Percentiles rank a stretch among this genome's conserved stretches.
phyloP scores from a whole-genome alignment of 2,797 vertebrate species.

The Peromyscus aztecus region DNA sequence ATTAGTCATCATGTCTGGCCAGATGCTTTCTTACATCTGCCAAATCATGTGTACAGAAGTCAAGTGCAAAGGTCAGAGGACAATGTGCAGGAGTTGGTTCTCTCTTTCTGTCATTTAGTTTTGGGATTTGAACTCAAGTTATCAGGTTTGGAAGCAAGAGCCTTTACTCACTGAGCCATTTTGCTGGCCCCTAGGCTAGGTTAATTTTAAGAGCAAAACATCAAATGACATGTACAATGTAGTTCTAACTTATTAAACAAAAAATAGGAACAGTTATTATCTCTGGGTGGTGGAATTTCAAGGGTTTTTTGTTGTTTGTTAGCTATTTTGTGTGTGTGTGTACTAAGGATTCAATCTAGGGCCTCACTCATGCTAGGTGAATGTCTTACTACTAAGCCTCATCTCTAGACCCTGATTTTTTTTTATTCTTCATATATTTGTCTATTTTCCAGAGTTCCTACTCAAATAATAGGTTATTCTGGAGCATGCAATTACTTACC shows the following conservation, averaged over 20 bases:
- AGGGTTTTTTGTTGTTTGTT: background rate
- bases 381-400: background rate
- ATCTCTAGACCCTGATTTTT: background rate
- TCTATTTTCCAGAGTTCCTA: conserved; percentile 3
- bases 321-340: background rate
- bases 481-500: background rate
- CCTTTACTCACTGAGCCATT: background rate
- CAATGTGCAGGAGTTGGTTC: background rate
- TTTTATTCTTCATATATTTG: conserved; percentile 15
- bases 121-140: background rate
- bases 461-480: background rate
- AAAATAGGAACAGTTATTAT: background rate
- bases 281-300: background rate
- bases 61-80: background rate
- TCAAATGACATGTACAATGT: background rate
- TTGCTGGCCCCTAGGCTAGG: background rate
- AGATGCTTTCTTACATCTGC: background rate
- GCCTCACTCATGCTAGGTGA: background rate
- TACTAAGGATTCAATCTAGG: background rate
- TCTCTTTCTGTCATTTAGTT: background rate
- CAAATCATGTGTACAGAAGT: background rate
- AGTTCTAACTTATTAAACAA: background rate
- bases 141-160: background rate
- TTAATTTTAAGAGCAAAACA: background rate
- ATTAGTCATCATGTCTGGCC: background rate